A percentile compares a stretch with the other conserved stretches of the same genome.
Evolutionary conservation across 1,140 invertebrate species (phyloP).

Genomic region (Pseudomyrmex cubaensis): DNA sequence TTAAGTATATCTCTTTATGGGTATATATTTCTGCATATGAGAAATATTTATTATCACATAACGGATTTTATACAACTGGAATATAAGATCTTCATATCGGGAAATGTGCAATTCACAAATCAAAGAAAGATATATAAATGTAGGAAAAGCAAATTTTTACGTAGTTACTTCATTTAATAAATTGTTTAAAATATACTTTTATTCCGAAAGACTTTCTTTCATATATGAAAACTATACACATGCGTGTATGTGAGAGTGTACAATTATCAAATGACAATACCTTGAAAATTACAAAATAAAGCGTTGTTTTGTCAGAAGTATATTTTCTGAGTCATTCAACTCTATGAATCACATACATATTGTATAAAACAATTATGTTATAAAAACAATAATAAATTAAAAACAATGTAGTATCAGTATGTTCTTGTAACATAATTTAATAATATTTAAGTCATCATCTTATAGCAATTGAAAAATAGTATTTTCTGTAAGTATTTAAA

Average conservation of each 20-base stretch:
- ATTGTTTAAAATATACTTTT: background rate
- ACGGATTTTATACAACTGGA: too few relatives aligned
- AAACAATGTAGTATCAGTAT: constrained; percentile 8
- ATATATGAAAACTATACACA: background rate
- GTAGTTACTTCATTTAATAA: constrained; percentile 22
- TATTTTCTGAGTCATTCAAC: constrained; percentile 20
- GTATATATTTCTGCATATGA: background rate
- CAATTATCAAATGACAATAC: constrained; percentile 54
- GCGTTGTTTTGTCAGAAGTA: constrained; percentile 49
- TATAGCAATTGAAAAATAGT: background rate
- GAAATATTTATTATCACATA: background rate
- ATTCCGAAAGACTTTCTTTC: constrained; percentile 7
- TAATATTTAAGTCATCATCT: constrained; percentile 26
- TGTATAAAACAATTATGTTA: constrained; percentile 23
- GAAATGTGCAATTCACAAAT: background rate
- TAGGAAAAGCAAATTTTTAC: constrained; percentile 13
- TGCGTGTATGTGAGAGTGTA: background rate
- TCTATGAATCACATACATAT: constrained; percentile 25
- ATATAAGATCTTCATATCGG: background rate
- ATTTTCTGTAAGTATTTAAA: too few relatives aligned
- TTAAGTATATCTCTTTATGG: constrained; percentile 15
- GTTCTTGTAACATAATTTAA: constrained; percentile 21
- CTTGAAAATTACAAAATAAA: constrained; percentile 13
- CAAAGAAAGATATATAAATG: constrained; percentile 40
- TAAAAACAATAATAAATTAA: constrained; percentile 51